phyloP scores from a whole-genome alignment of 2,113 vertebrate species.

The Martes martes region DNA sequence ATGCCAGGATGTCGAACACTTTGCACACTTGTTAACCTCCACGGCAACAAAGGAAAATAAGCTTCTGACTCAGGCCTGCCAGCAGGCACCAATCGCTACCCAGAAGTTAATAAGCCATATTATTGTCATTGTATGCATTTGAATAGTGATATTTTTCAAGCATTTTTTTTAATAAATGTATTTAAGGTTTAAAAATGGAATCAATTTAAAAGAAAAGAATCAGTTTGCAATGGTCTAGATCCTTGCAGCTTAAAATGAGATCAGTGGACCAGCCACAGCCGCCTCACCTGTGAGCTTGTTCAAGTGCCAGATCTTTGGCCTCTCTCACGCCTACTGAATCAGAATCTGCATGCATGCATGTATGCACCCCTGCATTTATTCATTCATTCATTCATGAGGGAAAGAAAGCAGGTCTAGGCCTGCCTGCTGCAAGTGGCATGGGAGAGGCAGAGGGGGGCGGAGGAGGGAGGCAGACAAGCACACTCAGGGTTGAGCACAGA shows the following conservation, averaged over 20 bases:
- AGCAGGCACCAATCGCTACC: background rate
- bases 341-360: background rate
- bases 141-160: slow-evolving; percentile 14
- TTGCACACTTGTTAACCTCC: background rate
- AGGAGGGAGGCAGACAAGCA: background rate
- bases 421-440: background rate
- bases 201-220: background rate
- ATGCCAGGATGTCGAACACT: background rate
- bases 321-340: background rate
- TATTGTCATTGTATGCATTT: background rate
- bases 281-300: background rate
- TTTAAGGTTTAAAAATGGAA: slow-evolving; percentile 13
- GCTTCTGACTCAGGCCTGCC: background rate
- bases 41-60: background rate
- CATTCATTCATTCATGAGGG: background rate
- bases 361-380: background rate
- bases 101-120: background rate
- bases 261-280: background rate
- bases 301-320: background rate
- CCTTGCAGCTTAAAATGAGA: background rate
- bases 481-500: background rate
- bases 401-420: background rate
- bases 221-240: background rate
- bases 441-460: background rate
- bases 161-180: background rate